phyloP scores from a whole-genome alignment of 2,797 vertebrate genomes.

The Parotocinclus haroldoi region DNA sequence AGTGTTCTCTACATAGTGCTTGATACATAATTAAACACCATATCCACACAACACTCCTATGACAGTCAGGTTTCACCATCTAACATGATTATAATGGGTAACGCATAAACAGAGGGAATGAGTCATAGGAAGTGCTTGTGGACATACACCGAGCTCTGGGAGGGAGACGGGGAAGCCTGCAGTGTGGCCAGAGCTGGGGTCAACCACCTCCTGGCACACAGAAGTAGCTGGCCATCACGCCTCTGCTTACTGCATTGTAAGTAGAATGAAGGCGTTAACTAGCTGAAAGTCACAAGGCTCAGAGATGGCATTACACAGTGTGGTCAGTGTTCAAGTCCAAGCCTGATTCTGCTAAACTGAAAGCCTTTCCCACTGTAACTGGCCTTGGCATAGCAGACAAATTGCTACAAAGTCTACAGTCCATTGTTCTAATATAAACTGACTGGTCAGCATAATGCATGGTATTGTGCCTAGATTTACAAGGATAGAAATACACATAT shows the following conservation, averaged over 20 bases:
- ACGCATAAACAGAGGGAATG: slow-evolving; percentile 3
- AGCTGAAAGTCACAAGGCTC: slow-evolving; percentile 63
- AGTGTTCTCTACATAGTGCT: no score
- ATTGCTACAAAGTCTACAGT: slow-evolving; percentile 35
- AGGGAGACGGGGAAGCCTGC: slow-evolving; percentile 52
- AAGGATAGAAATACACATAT: not conserved
- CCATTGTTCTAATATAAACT: slow-evolving; percentile 26
- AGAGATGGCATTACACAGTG: slow-evolving; percentile 53
- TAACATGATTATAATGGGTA: not conserved
- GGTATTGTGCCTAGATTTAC: not conserved
- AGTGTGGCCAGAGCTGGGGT: slow-evolving; percentile 45
- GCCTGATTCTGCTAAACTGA: slow-evolving; percentile 44
- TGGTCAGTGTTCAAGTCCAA: slow-evolving; percentile 55
- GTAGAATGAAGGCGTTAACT: slow-evolving; percentile 54
- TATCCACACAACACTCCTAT: not conserved
- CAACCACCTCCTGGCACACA: slow-evolving; percentile 50
- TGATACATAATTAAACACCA: not conserved
- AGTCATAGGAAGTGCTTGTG: slow-evolving; percentile 34
- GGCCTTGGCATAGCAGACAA: slow-evolving; percentile 25
- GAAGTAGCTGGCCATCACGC: slow-evolving; percentile 44
- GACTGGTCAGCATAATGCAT: slow-evolving; percentile 17
- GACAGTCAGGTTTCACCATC: not conserved
- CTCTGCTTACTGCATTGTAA: slow-evolving; percentile 40
- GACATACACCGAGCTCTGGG: slow-evolving; percentile 12
- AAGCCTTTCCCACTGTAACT: slow-evolving; percentile 42